Base-by-base conservation (phyloP, 2,113 vertebrate genomes). In the Caloenas nicobarica region DNA sequence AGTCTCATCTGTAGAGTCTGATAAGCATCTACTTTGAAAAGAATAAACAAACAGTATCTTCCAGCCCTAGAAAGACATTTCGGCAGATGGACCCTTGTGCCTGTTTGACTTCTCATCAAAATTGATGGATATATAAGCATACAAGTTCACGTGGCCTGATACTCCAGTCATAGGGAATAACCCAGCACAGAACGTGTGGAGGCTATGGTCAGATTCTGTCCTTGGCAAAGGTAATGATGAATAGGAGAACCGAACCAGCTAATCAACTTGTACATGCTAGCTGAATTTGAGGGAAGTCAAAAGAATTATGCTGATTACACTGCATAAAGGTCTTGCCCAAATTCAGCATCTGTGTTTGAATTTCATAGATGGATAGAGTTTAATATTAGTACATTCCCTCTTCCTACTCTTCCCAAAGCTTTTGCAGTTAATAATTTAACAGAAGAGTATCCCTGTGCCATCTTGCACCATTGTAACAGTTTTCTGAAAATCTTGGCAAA, bases 1-100 rank as follows among this genome's bases (percentile, higher is more conserved):
- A 56, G 38, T 88, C 92, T 74, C 91, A 60, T 95, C 91, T 93
- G 83, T 57, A 26, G 76, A 78, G 86, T 88, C 92, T 97, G 88
- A 91, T 92, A 81, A 84, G 56, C 56, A 73, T 86, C 5, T 53
- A 62, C 81, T 78, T 74, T 83, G 88, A 86, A 89, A 86, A 70
- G 44, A 85, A 64, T 64, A 93, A 93, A 92, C 68, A 92, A 60
- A 56, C 60, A 81, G 25, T 38, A 28, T 78, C 80, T 76, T 86
- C 42, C 60, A 81, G 51, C 57, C 93, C 53, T 90, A 81, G 40
- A 65, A 74, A 88, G 82, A 64, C 18, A 29, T 83, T 81, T 81
- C 71, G 77, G 86, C 91, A 91, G 88, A 78, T 51, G 82, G 60
- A 88, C 72, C 11, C 40, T 66, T 83, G 16, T 73, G 91, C 19